Conservation (phyloP, 2,888 invertebrate species). For the Phaedon cochleariae region DNA sequence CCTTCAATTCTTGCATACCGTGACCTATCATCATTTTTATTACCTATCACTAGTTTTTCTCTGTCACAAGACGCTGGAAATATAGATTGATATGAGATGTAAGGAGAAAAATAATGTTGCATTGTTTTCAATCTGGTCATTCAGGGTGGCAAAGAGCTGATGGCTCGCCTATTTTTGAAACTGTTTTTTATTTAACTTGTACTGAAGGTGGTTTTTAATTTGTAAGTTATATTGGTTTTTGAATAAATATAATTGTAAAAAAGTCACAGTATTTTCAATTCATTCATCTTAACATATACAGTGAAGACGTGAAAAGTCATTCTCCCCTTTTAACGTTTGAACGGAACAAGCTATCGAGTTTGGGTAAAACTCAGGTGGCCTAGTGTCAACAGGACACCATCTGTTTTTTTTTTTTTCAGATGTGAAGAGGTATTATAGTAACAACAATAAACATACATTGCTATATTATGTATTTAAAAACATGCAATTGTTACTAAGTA, state of each 20-base stretch:
- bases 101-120: neutral
- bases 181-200: constrained; percentile 64
- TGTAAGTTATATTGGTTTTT: constrained; percentile 63
- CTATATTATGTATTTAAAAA: too few relatives aligned
- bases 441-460: too few relatives aligned
- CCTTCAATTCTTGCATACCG: neutral
- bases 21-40: neutral
- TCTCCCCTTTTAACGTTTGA: too few relatives aligned
- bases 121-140: constrained; percentile 56
- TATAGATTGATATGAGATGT: neutral
- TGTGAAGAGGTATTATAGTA: too few relatives aligned
- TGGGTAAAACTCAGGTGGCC: too few relatives aligned
- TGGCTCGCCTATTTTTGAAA: constrained; percentile 63
- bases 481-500: too few relatives aligned
- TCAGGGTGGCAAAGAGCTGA: constrained; percentile 68
- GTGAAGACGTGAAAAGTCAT: too few relatives aligned
- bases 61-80: constrained; percentile 18
- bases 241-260: constrained; percentile 57
- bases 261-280: constrained; percentile 3
- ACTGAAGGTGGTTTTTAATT: constrained; percentile 64
- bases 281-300: neutral
- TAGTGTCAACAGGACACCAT: too few relatives aligned
- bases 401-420: too few relatives aligned
- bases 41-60: too few relatives aligned
- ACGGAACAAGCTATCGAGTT: too few relatives aligned